Evolutionary conservation across 2,797 vertebrate genomes (phyloP).

Genomic region (Onychomys leucogaster): DNA sequence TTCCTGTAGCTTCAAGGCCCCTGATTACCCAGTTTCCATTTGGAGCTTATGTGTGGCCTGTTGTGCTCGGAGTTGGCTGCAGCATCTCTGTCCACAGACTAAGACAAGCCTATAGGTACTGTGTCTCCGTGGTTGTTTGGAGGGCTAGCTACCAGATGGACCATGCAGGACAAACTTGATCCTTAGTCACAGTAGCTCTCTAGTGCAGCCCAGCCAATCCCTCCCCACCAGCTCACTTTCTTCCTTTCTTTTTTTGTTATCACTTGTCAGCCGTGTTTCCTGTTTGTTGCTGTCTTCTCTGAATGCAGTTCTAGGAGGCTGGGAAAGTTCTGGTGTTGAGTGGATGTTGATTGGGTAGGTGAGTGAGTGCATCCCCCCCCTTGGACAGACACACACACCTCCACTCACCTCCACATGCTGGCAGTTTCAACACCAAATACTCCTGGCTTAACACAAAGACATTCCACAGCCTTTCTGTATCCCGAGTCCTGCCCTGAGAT

Average conservation of each 20-base stretch:
- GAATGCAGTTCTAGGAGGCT: background rate
- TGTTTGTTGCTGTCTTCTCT: background rate
- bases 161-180: background rate
- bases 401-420: background rate
- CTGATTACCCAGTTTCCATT: background rate
- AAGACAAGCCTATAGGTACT: background rate
- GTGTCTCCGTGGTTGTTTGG: background rate
- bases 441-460: background rate
- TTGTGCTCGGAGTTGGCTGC: background rate
- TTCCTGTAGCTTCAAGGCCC: background rate
- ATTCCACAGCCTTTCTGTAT: accelerated
- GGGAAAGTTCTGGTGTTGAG: background rate
- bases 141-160: background rate
- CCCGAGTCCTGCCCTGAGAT: background rate
- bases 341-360: background rate
- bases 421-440: background rate
- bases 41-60: background rate
- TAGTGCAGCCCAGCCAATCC: background rate
- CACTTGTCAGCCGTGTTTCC: background rate
- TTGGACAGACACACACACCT: background rate
- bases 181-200: background rate
- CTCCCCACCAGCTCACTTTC: background rate
- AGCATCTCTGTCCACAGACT: background rate
- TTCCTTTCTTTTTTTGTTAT: background rate
- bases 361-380: background rate